Evolutionary conservation across 2,888 invertebrate species (phyloP), one percentile per base, ranked within the genome.

Genomic region (Glaucopsyche alexis): DNA sequence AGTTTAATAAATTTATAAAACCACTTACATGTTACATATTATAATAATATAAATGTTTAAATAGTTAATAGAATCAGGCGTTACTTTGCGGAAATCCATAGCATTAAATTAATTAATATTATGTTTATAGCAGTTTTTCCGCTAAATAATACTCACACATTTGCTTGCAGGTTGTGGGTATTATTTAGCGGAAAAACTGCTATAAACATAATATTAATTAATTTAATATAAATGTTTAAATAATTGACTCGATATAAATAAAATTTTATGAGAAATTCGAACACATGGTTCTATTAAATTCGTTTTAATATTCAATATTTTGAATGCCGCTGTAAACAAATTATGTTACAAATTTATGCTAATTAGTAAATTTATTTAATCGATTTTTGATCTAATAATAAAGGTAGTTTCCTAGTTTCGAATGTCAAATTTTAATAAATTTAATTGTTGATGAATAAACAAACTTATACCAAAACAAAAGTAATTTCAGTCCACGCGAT

Each of bases 291-390:
- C 11, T 55, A 16, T 11, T 19, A 55, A 19, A 19, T 9, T 16
- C 2, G 16, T 60, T 60, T 60, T 60, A 19, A 60, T 60, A 60
- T 60, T 60, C 55, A 60, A 60, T 60, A 60, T 29, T 6, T 16
- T 8, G 50, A 7, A 50, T 50, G n/a, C 14, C n/a, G n/a, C 7
- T 52, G 52, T 16, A n/a, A 52, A 55, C 11, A 55, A 52, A 19
- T 19, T 11, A 11, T 55, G 29, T 13, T 60, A 60, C 60, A 60
- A 60, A 60, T 60, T 60, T 29, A 60, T 29, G 29, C 60, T 60
- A 60, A 60, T 29, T 13, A 60, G 29, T 13, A 13, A 4, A 55
- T 55, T 55, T 55, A 55, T 55, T 55, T 19, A 14, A 55, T 55
- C 3, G 19, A 19, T 55, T 55, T 55, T 9, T 19, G 16, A 50